These are phyloP conservation scores for Gonioctena quinquepunctata DNA, from an alignment of 1,140 invertebrate species.

Conservation along the genomic window DNA sequence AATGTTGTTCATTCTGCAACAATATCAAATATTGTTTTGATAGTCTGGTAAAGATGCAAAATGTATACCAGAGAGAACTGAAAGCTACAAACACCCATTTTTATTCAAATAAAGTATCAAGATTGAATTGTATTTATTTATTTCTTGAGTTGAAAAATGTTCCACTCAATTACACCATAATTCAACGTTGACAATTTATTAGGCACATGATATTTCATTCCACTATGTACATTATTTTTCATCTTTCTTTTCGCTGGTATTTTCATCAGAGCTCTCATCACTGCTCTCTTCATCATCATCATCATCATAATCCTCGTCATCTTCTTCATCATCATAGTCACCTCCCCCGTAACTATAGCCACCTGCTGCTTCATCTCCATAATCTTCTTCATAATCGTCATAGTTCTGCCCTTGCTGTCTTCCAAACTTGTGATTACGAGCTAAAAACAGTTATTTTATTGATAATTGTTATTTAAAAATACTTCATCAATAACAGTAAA, in stretches of 20 bases:
- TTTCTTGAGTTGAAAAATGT: too few relatives aligned
- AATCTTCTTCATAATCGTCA: constrained; percentile 64
- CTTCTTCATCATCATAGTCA: constrained; percentile 62
- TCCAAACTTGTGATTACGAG: constrained; percentile 81
- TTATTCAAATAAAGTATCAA: too few relatives aligned
- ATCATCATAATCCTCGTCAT: constrained; percentile 61
- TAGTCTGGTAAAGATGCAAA: too few relatives aligned
- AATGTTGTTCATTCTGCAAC: too few relatives aligned
- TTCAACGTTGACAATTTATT: too few relatives aligned
- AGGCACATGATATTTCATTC: background rate
- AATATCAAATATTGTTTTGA: too few relatives aligned
- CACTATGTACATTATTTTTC: background rate
- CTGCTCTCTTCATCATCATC: constrained; percentile 56
- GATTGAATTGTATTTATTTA: too few relatives aligned
- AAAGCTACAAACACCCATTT: too few relatives aligned
- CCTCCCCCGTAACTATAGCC: constrained; percentile 59
- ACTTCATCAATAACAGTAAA: too few relatives aligned
- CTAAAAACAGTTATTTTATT: constrained; percentile 59
- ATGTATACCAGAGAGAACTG: too few relatives aligned
- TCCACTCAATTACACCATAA: too few relatives aligned
- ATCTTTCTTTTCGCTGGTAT: constrained; percentile 55
- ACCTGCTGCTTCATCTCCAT: constrained; percentile 60
- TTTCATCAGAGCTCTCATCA: constrained; percentile 56
- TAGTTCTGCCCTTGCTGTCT: constrained; percentile 69
- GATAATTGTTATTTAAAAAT: too few relatives aligned